Evolutionary conservation across 64 coral and sea anemone species (phyloP), one percentile per base, ranked within the genome.

Genomic region (Porites lutea): DNA sequence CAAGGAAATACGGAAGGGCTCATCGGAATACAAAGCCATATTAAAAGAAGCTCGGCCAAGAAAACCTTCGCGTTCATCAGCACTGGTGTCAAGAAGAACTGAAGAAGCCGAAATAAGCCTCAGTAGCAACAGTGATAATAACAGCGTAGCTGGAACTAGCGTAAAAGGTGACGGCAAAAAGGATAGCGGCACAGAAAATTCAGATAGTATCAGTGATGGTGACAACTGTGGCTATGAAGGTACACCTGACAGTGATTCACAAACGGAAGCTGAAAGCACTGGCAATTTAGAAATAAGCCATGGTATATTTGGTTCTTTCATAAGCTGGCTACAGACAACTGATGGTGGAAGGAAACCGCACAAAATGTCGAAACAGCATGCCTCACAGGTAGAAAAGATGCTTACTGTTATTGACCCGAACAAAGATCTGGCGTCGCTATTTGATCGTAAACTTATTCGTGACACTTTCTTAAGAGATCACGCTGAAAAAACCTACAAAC

Each of bases 1-100:
- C 71, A 74, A 87, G 16, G 84, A 87, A 16, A 87, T 87, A 54
- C 8, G 14, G 43, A 87, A 73, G 16, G 65, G 68, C 10, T 87
- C 84, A 12, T 14, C 8, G 9, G 48, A 52, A 18, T 52, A 77
- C 74, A 77, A 77, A 53, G 13, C 12, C 4, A 11, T 53, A 4
- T 52, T 77, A 16, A 20, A 18, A n/a, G 48, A 77, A 77, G 74
- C 74, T 15, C 47, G 48, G 12, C 20, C 47, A 12, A 13, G 52
- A 13, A 53, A 77, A 20, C 11, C 74, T 19, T 77, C 48, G 74
- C 6, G 13, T 2, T 13, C 62, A n/a, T 13, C 62, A 65, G 18
- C 8, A 60, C 59, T 10, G 8, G 59, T 60, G 7, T 60, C 59
- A 60, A 60, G 14, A 60, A 60, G 8, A 60, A 14, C 14, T 60